These are phyloP conservation scores for Cyrtodaria siliqua DNA, from an alignment of 2,888 invertebrate genomes.

Conservation along the genomic window DNA sequence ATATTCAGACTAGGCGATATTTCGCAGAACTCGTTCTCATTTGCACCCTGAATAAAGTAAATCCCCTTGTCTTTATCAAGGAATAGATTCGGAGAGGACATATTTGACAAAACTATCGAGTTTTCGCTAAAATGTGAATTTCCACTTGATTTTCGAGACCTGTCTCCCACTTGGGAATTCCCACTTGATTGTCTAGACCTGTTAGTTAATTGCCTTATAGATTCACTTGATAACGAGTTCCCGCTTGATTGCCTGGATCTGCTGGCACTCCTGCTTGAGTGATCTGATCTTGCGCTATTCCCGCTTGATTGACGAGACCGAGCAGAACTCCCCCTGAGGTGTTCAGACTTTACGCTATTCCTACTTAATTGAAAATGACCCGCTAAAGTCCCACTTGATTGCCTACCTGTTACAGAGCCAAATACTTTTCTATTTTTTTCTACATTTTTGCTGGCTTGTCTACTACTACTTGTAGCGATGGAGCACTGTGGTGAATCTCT, in stretches of 20 bases:
- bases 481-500: no score
- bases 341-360: neutral
- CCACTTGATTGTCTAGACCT: conserved; percentile 41
- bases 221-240: neutral
- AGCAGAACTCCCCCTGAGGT: conserved; percentile 6
- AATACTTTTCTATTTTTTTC: no score
- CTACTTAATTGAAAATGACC: conserved; percentile 40
- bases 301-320: conserved; percentile 44
- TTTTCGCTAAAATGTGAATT: conserved; percentile 50
- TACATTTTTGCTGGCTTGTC: no score
- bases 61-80: conserved; percentile 44
- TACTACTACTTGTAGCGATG: no score
- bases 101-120: conserved; percentile 18
- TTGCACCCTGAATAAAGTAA: conserved; percentile 38
- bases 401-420: neutral
- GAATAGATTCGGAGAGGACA: conserved; percentile 47
- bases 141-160: conserved; percentile 53
- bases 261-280: neutral
- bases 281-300: neutral
- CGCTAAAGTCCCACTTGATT: conserved; percentile 9
- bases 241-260: conserved; percentile 28
- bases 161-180: conserved; percentile 32
- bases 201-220: neutral
- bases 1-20: no score
- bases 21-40: neutral